phyloP scores from a whole-genome alignment of 1,140 invertebrate species.

The Brachystomella parvula region DNA sequence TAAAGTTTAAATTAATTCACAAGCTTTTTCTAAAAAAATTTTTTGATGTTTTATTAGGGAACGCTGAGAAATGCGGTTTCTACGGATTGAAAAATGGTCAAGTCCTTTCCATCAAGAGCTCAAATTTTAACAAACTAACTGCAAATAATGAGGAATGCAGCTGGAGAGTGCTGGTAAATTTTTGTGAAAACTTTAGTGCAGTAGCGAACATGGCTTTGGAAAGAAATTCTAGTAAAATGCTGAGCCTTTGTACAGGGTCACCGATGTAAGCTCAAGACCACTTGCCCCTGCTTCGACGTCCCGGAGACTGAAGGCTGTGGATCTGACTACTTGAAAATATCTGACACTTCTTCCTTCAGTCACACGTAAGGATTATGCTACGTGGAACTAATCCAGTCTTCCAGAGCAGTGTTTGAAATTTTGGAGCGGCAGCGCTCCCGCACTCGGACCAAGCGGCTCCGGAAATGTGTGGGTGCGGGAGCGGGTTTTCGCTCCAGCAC shows the following conservation, averaged over 20 bases:
- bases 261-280: neutral
- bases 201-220: neutral
- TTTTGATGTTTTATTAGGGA: neutral
- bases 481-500: too few relatives aligned
- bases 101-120: neutral
- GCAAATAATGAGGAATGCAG: neutral
- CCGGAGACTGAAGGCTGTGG: neutral
- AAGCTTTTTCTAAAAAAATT: too few relatives aligned
- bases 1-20: too few relatives aligned
- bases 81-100: conserved; percentile 3
- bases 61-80: neutral
- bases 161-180: conserved; percentile 4
- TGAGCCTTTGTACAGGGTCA: conserved; percentile 2
- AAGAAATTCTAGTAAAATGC: neutral
- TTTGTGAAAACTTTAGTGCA: neutral
- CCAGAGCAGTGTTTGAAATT: neutral
- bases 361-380: neutral
- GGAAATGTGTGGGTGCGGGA: too few relatives aligned
- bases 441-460: too few relatives aligned
- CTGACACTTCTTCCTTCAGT: neutral
- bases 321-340: conserved; percentile 2
- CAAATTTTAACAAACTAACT: neutral
- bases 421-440: too few relatives aligned
- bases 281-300: conserved; percentile 9
- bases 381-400: neutral